Evolutionary conservation across 2,113 vertebrate genomes (phyloP).

Genomic region (Tursiops truncatus): DNA sequence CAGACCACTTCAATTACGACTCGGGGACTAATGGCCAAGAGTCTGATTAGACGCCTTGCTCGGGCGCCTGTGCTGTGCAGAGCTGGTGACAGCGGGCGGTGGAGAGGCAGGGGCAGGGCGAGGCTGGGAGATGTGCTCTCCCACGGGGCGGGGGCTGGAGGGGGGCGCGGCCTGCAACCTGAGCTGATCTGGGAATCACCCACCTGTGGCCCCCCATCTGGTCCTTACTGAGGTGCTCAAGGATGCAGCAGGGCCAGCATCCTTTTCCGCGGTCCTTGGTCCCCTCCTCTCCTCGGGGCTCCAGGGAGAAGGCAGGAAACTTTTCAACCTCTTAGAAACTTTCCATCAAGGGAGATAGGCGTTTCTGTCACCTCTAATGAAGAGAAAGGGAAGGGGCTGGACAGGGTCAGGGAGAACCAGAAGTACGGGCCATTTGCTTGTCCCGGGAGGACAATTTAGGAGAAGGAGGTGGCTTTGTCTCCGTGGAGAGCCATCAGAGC

Average conservation of each 20-base stretch:
- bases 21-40: neutral
- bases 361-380: neutral
- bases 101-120: neutral
- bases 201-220: rapidly evolving
- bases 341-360: neutral
- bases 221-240: neutral
- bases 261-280: neutral
- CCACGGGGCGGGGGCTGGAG: rapidly evolving
- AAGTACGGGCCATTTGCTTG: neutral
- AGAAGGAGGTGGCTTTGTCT: neutral
- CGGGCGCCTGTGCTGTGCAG: neutral
- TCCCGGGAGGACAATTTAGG: rapidly evolving
- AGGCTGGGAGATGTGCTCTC: neutral
- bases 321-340: neutral
- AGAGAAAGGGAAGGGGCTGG: neutral
- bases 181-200: neutral
- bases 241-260: rapidly evolving
- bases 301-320: neutral
- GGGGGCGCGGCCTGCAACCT: rapidly evolving
- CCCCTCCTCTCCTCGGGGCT: neutral
- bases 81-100: neutral
- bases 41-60: slow-evolving; percentile 36
- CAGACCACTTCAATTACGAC: slow-evolving; percentile 58
- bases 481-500: rapidly evolving
- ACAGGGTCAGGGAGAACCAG: neutral